Conservation (phyloP, 2,888 invertebrate genomes). For the Cryptus viduatorius region DNA sequence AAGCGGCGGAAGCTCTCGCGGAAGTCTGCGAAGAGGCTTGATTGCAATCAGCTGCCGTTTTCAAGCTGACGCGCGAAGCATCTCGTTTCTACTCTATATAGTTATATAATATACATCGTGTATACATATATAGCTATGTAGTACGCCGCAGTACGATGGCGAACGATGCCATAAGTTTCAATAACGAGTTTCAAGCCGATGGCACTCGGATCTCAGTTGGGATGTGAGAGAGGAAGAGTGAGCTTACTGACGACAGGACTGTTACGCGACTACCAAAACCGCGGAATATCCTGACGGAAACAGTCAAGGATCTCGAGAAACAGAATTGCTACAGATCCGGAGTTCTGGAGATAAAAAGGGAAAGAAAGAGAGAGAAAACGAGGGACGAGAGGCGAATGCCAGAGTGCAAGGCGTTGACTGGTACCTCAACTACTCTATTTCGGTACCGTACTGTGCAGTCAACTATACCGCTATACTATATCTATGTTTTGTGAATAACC, state of each 20-base stretch:
- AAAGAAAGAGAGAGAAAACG: conserved; percentile 23
- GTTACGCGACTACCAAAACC: conserved; percentile 24
- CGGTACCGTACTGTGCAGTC: conserved; percentile 3
- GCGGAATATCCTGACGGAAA: conserved; percentile 60
- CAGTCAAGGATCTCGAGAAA: conserved; percentile 70
- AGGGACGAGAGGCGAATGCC: conserved; percentile 9
- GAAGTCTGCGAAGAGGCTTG: conserved; percentile 79
- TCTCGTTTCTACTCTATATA: neutral
- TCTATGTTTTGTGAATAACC: conserved; percentile 62
- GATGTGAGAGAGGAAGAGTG: neutral
- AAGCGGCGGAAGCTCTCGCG: conserved; percentile 67
- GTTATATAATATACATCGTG: neutral
- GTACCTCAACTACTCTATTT: conserved; percentile 62
- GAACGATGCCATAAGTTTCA: conserved; percentile 71
- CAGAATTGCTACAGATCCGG: conserved; percentile 57
- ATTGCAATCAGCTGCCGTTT: conserved; percentile 82
- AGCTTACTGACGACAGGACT: conserved; percentile 19
- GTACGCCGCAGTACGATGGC: neutral
- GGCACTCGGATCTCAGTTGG: conserved; percentile 69
- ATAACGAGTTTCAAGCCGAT: conserved; percentile 75
- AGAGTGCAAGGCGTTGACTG: conserved; percentile 55
- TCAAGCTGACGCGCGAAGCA: conserved; percentile 62
- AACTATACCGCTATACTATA: conserved; percentile 41
- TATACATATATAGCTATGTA: neutral
- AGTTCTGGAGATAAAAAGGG: conserved; percentile 24